Percentiles rank a stretch among this genome's conserved stretches.
Evolutionary conservation across 2,888 invertebrate species (phyloP).

Genomic region (Catonia carolina): DNA sequence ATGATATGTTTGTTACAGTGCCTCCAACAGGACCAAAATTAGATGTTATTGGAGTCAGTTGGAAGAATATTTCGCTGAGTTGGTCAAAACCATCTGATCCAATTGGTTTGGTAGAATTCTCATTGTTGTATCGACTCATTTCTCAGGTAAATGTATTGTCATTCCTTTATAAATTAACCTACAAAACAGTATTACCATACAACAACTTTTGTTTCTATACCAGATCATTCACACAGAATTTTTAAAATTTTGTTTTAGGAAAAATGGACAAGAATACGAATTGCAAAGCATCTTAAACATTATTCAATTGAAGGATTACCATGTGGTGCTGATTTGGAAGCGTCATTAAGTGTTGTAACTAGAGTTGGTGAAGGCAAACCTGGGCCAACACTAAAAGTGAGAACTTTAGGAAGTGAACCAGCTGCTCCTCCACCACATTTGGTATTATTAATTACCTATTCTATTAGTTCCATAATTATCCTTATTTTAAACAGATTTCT

Average conservation of each 20-base stretch:
- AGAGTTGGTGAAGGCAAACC: slow-evolving; percentile 19
- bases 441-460: too few species aligned
- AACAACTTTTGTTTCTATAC: too few species aligned
- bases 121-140: too few species aligned
- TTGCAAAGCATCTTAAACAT: neutral
- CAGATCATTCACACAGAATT: too few species aligned
- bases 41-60: slow-evolving; percentile 12
- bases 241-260: neutral
- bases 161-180: neutral
- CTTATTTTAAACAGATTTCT: too few species aligned
- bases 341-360: slow-evolving; percentile 18
- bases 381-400: slow-evolving; percentile 1
- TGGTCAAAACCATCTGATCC: slow-evolving; percentile 4
- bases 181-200: too few species aligned
- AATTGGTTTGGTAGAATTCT: too few species aligned
- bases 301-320: slow-evolving; percentile 19
- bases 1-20: slow-evolving; percentile 6
- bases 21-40: slow-evolving; percentile 20
- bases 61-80: slow-evolving; percentile 21
- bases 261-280: neutral
- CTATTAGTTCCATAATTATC: too few species aligned
- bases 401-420: slow-evolving; percentile 5
- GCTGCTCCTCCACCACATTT: neutral
- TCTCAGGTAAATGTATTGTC: too few species aligned
- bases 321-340: slow-evolving; percentile 19